Conservation (phyloP, 2,113 vertebrate species). For the Bambusicola thoracicus region DNA sequence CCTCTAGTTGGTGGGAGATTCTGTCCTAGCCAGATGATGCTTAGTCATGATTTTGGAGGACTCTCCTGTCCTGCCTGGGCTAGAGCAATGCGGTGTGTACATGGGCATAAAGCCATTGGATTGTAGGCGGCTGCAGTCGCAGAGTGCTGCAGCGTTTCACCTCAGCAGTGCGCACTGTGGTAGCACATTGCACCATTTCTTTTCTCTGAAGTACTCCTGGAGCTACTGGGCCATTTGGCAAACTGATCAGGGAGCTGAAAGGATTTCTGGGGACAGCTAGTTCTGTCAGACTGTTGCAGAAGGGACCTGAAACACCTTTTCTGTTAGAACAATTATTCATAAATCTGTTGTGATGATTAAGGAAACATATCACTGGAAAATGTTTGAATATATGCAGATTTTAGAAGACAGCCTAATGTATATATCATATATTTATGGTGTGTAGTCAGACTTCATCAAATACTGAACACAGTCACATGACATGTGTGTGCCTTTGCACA, state of each 20-base stretch:
- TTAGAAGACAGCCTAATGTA: neutral
- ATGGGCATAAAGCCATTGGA: neutral
- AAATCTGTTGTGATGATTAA: neutral
- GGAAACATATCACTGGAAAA: neutral
- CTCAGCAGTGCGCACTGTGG: rapidly evolving
- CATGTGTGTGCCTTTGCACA: neutral
- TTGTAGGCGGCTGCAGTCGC: neutral
- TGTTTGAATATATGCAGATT: neutral
- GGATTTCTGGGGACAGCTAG: neutral
- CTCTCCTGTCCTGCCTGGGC: neutral
- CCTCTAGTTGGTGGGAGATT: neutral
- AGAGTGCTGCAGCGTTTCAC: neutral
- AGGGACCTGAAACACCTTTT: neutral
- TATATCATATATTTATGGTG: neutral
- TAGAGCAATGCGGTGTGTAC: neutral
- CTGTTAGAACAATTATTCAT: neutral
- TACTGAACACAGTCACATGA: neutral
- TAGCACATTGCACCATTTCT: neutral
- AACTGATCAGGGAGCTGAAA: neutral
- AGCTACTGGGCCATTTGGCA: neutral
- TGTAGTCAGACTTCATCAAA: neutral
- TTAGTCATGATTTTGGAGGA: neutral
- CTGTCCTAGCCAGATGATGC: neutral
- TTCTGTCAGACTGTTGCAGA: neutral
- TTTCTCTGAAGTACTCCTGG: rapidly evolving